A percentile compares a stretch with the other conserved stretches of the same genome.
Conservation (phyloP, 1,140 invertebrate species). For the Drosophila nannoptera region DNA sequence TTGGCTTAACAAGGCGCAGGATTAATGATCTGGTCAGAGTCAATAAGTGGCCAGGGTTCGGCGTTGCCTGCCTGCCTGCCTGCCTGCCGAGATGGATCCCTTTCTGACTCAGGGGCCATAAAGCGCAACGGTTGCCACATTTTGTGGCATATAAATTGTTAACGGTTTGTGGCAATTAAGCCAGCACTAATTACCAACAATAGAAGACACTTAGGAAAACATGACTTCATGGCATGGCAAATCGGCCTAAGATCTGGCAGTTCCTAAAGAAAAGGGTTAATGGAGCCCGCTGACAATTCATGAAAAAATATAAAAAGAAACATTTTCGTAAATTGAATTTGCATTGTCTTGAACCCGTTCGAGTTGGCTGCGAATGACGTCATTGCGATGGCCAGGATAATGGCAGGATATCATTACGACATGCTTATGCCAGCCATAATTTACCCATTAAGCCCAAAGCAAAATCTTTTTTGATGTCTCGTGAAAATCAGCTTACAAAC, state of each 20-base stretch:
- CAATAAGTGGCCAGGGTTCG: conserved; percentile 15
- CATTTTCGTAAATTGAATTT: conserved; percentile 24
- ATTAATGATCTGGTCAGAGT: conserved; percentile 66
- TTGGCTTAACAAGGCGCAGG: conserved; percentile 58
- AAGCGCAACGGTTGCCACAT: conserved; percentile 58
- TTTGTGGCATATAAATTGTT: conserved; percentile 33
- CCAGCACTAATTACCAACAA: conserved; percentile 60
- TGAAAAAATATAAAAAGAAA: conserved; percentile 16
- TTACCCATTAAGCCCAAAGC: conserved; percentile 27
- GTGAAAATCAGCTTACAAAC: conserved; percentile 36
- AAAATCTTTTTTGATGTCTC: conserved; percentile 52
- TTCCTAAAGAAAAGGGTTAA: conserved; percentile 31
- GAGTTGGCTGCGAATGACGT: conserved; percentile 33
- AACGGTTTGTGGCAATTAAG: conserved; percentile 61
- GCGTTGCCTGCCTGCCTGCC: no score
- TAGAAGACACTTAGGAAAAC: conserved; percentile 64
- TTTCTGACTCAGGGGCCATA: conserved; percentile 33
- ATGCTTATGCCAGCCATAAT: conserved; percentile 11
- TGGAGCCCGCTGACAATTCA: not conserved
- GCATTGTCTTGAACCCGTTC: conserved; percentile 2
- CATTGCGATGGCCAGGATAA: conserved; percentile 9
- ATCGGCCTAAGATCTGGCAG: conserved; percentile 4
- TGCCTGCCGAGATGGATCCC: not conserved
- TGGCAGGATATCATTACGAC: conserved; percentile 43
- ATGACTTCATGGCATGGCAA: conserved; percentile 42